Evolutionary conservation across 2,113 vertebrate genomes (phyloP).

Genomic region (Panthera uncia): DNA sequence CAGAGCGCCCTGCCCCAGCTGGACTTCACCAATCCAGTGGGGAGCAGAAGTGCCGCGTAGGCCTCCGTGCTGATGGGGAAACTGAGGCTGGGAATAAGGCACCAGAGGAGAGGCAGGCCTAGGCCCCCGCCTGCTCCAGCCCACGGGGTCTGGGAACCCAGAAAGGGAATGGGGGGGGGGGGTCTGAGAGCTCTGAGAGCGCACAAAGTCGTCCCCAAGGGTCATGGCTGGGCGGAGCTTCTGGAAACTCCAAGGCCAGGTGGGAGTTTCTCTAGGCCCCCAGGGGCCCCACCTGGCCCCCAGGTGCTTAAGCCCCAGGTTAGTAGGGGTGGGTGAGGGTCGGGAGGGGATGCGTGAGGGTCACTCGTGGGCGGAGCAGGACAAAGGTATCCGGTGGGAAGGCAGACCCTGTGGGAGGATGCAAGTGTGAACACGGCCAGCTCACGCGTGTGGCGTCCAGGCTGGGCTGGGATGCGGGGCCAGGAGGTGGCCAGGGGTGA

Average conservation of each 20-base stretch:
- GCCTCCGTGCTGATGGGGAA: background rate
- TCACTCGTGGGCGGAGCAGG: rapidly evolving
- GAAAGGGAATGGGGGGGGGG: background rate
- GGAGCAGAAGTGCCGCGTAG: background rate
- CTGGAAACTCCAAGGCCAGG: background rate
- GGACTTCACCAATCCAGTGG: rapidly evolving
- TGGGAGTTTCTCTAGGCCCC: background rate
- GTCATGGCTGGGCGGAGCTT: background rate
- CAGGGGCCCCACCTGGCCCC: rapidly evolving
- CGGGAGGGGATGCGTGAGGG: too few species aligned
- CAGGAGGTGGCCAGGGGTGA: background rate
- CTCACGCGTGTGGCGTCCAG: rapidly evolving
- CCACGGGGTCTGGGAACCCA: rapidly evolving
- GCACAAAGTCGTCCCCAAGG: too few species aligned
- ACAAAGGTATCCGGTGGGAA: background rate
- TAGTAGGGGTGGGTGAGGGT: background rate
- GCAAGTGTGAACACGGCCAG: too few species aligned
- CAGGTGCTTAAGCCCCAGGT: background rate
- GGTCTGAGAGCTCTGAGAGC: too few species aligned
- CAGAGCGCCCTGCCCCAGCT: background rate
- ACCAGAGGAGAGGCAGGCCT: too few species aligned
- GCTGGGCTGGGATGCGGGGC: background rate
- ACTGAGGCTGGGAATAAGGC: background rate
- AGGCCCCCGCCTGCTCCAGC: background rate
- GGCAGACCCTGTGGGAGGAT: background rate